Evolutionary conservation across 2,797 vertebrate species (phyloP), one percentile per base, ranked within the genome.

Genomic region (Heteromormyrus szaboi): DNA sequence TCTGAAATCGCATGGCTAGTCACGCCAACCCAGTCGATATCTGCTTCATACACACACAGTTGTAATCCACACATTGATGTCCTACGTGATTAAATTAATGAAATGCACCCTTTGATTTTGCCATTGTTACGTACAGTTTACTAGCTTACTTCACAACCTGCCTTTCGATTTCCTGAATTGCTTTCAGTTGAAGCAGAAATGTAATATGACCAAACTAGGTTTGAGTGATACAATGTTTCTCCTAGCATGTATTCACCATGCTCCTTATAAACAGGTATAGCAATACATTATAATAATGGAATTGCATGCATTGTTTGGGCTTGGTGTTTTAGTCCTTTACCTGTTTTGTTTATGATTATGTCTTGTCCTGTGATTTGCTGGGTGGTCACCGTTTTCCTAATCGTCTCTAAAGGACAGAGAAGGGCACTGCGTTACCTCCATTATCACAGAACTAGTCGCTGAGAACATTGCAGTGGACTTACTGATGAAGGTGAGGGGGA

Each of bases 401-500:
- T 94, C 68, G 79, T 93, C 90, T 92, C 96, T 97, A 93, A 86
- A 92, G 91, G 89, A 0, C 88, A 8, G 29, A 29, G 79, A 81
- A n/a, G 0, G 2, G 3, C 33, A 46, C 8, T 8, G 9, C 1
- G 7, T 87, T 37, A 86, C 0, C 72, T 44, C 72, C 14, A 44
- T 79, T 46, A 44, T 46, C 17, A 46, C 41, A 79, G 72, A 19
- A 79, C 33, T 19, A n/a, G 72, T 4, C 22, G 53, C 1, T 37
- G 25, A 48, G 17, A 88, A 2, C 54, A 9, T 33, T 29, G 90
- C 72, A 51, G 89, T 86, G 2, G 91, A 98, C 97, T 98, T 97
- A 99, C 99, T 97, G 92, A 98, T 94, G 93, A 97, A 96, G 1
- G 97, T 97, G 90, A 97, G 92, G 11, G 98, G 98, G 92, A 99